phyloP scores from a whole-genome alignment of 2,113 vertebrate species.

The Ophthalmolycus amberensis region DNA sequence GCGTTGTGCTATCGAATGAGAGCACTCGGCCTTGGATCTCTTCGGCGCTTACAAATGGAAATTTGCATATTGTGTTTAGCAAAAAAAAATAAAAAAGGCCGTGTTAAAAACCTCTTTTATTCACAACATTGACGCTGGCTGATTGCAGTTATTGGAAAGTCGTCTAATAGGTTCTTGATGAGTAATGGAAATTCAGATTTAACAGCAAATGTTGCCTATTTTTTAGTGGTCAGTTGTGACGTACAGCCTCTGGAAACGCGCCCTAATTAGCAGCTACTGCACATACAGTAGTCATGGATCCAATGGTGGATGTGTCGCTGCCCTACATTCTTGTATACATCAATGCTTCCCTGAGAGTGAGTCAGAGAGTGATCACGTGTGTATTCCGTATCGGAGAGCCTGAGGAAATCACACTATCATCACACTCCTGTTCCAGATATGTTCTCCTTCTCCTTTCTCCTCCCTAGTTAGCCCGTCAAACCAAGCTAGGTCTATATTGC shows the following conservation, averaged over 20 bases:
- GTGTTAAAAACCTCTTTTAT: slow-evolving; percentile 7
- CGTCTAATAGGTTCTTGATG: slow-evolving; percentile 16
- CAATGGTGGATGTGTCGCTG: slow-evolving; percentile 4
- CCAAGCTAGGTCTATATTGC: too few relatives aligned
- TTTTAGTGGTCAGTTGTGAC: slow-evolving; percentile 15
- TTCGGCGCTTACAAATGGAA: slow-evolving; percentile 30
- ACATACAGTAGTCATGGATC: slow-evolving; percentile 23
- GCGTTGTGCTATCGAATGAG: slow-evolving; percentile 37
- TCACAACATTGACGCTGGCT: slow-evolving; percentile 15
- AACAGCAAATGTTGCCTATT: neutral
- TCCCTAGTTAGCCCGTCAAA: neutral
- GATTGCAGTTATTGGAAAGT: slow-evolving; percentile 4
- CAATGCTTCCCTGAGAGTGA: slow-evolving; percentile 12
- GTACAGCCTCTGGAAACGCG: slow-evolving; percentile 25
- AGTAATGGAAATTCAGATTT: neutral
- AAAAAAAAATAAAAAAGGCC: neutral
- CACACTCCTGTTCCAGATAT: neutral
- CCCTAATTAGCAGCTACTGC: slow-evolving; percentile 49
- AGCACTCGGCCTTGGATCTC: slow-evolving; percentile 36
- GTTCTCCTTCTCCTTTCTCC: neutral
- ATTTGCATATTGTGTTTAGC: slow-evolving; percentile 26
- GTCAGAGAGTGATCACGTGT: neutral
- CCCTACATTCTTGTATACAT: slow-evolving; percentile 32
- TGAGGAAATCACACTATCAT: slow-evolving; percentile 24
- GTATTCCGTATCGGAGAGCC: neutral